Conservation (phyloP, 2,113 vertebrate genomes). For the Okapia johnstoni region DNA sequence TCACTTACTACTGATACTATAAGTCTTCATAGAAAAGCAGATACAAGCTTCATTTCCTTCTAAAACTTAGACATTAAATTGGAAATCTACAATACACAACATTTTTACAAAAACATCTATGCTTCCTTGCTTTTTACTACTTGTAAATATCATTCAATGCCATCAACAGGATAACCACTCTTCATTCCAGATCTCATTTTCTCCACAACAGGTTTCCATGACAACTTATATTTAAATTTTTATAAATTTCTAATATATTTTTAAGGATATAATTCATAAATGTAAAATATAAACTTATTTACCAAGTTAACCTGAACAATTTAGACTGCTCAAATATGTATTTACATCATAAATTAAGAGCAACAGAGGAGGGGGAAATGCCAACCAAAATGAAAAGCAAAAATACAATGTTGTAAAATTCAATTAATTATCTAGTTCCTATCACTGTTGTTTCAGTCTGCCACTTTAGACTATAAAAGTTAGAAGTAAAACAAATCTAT, state of each 20-base stretch:
- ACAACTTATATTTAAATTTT: slow-evolving; percentile 82
- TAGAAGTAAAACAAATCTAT: background rate
- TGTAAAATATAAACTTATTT: slow-evolving; percentile 62
- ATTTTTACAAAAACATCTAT: background rate
- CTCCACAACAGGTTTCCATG: slow-evolving; percentile 81
- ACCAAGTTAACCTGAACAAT: slow-evolving; percentile 28
- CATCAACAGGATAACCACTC: slow-evolving; percentile 70
- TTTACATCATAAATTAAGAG: slow-evolving; percentile 9
- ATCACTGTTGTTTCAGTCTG: background rate
- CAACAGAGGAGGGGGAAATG: background rate
- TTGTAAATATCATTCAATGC: slow-evolving; percentile 74
- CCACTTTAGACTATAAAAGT: background rate
- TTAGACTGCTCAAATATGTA: background rate
- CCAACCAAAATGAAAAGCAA: slow-evolving; percentile 4
- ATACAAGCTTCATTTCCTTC: background rate
- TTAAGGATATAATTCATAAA: slow-evolving; percentile 69
- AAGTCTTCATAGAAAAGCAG: background rate
- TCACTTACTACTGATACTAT: background rate
- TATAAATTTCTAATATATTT: slow-evolving; percentile 79
- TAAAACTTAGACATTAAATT: background rate
- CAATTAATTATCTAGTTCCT: background rate
- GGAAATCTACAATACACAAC: background rate
- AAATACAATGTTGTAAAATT: background rate
- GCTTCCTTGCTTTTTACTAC: slow-evolving; percentile 58
- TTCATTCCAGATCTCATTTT: slow-evolving; percentile 52